Base-by-base conservation (phyloP, 1,140 invertebrate species). In the Holcopasites calliopsidis region DNA sequence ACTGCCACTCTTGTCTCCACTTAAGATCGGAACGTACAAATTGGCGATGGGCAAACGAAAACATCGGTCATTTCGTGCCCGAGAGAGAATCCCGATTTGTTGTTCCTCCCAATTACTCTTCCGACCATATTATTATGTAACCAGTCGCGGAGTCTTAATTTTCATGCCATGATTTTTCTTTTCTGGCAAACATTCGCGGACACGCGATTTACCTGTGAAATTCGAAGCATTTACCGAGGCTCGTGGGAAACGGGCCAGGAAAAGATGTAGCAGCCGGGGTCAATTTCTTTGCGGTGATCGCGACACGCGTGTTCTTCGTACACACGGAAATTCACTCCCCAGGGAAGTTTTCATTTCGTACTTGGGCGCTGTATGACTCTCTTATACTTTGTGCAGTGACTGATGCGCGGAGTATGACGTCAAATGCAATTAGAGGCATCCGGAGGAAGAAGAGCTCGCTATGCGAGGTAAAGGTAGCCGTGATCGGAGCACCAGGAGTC, bases 361-460 rank as follows among this genome's bases (percentile, higher is more conserved):
- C n/a, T n/a, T n/a, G n/a, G n/a, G n/a, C n/a, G n/a, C n/a, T n/a
- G n/a, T 31, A 66, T 47, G 21, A 11, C 62, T 69, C 16, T 52
- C 60, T 76, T 61, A 66, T 38, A 38, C 49, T 75, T 62, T 75
- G 28, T 61, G 40, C 65, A 84, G 72, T 71, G 73, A 69, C 82
- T 77, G 82, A 89, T 90, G 88, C 80, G 58, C 57, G 66, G 55
- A 86, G 73, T 75, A 93, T 93, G 92, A 93, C 92, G 87, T 92
- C 92, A n/a, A 93, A 93, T 83, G 90, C 92, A n/a, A 93, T 93
- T 49, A 88, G 95, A 80, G 95, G 95, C 35, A 96, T 97, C 72
- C 93, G 96, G 77, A 93, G 96, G 79, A 98, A 97, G 92, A 98
- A 98, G 91, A 97, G 96, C 21, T 96, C 96, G 64, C 91, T 97